A percentile compares a stretch with the other conserved stretches of the same genome.
Evolutionary conservation across 2,113 vertebrate genomes (phyloP).

Genomic region (Hystrix cristata): DNA sequence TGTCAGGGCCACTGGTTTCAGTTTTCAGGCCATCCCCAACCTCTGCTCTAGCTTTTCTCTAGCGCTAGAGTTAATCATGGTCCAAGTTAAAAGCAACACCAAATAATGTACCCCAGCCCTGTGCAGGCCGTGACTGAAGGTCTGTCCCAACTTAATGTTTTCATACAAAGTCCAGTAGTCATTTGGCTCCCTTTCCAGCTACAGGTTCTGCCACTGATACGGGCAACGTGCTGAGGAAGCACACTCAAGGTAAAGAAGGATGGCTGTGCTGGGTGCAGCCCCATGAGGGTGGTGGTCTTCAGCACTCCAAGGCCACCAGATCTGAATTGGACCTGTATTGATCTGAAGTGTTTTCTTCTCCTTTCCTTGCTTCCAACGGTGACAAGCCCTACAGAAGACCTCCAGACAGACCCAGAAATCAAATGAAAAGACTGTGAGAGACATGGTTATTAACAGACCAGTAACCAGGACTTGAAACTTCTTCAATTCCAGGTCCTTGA

Average conservation of each 20-base stretch:
- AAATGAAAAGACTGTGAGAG: slow-evolving; percentile 41
- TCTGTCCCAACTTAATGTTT: slow-evolving; percentile 73
- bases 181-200: slow-evolving; percentile 66
- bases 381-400: not conserved
- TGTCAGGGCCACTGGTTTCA: slow-evolving; percentile 29
- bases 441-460: slow-evolving; percentile 37
- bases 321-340: slow-evolving; percentile 65
- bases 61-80: slow-evolving; percentile 44
- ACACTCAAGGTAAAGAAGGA: slow-evolving; percentile 69
- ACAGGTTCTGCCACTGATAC: slow-evolving; percentile 65
- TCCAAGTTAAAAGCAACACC: slow-evolving; percentile 63
- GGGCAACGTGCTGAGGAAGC: slow-evolving; percentile 67
- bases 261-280: slow-evolving; percentile 61
- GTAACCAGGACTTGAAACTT: slow-evolving; percentile 13
- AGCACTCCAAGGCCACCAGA: slow-evolving; percentile 76
- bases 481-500: slow-evolving; percentile 28
- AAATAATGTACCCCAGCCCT: slow-evolving; percentile 15
- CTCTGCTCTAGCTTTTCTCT: slow-evolving; percentile 46
- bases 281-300: slow-evolving; percentile 74
- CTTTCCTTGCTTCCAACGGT: slow-evolving; percentile 52
- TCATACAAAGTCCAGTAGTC: slow-evolving; percentile 73
- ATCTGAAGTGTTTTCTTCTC: slow-evolving; percentile 43
- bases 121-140: slow-evolving; percentile 62
- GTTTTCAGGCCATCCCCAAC: slow-evolving; percentile 1
- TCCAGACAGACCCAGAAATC: slow-evolving; percentile 24